phyloP scores from a whole-genome alignment of 30 jellyfish, hydroid and myxozoan species.

The Aurelia aurita region DNA sequence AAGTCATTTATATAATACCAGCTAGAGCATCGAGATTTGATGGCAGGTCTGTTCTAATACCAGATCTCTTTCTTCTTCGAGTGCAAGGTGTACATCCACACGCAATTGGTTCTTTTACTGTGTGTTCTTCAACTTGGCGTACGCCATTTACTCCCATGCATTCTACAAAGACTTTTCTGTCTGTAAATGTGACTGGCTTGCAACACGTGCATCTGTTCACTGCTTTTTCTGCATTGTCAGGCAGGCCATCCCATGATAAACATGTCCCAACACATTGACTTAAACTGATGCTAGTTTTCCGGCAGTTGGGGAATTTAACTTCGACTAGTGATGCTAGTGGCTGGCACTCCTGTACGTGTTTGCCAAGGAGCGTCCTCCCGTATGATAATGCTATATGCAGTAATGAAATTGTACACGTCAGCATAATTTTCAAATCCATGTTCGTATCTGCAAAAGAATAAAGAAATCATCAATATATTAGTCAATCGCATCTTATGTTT shows the following conservation, averaged over 20 bases:
- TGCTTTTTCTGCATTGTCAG: conserved; percentile 27
- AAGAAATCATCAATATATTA: too few relatives aligned
- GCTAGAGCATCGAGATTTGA: not conserved
- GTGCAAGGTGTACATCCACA: conserved; percentile 77
- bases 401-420: not conserved
- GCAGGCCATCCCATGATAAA: conserved; percentile 78
- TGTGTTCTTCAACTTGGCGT: conserved; percentile 39
- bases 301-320: conserved; percentile 41
- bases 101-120: conserved; percentile 62
- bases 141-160: conserved; percentile 21
- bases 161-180: conserved; percentile 17
- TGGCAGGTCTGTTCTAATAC: not conserved
- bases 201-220: conserved; percentile 64
- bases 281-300: not conserved
- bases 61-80: conserved; percentile 66
- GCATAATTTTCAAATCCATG: conserved; percentile 41
- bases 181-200: conserved; percentile 70
- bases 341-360: conserved; percentile 56
- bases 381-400: conserved; percentile 35
- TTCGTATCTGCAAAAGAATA: not conserved
- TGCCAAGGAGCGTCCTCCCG: conserved; percentile 54
- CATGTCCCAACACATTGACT: conserved; percentile 84
- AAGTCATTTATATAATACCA: not conserved
- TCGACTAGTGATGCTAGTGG: conserved; percentile 46
- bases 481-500: too few relatives aligned